Evolutionary conservation across 2,797 vertebrate genomes (phyloP).

Genomic region (Phalloptychus januarius): DNA sequence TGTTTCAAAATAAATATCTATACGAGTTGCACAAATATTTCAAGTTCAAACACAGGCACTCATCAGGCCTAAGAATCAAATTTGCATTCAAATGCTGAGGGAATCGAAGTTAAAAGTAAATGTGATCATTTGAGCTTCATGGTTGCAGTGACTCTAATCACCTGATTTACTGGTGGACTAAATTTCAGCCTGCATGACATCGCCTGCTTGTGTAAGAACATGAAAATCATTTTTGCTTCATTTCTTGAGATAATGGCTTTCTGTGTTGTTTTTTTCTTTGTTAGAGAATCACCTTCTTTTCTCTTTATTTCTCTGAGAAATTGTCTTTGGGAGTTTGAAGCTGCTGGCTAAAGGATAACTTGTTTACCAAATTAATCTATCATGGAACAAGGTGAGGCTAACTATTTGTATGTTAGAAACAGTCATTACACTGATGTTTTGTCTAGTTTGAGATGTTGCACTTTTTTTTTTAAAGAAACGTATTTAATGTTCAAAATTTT

Average conservation of each 20-base stretch:
- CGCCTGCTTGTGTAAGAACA: slow-evolving; percentile 61
- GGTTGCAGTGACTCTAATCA: slow-evolving; percentile 53
- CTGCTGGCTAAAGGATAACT: slow-evolving; percentile 6
- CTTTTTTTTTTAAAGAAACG: not conserved
- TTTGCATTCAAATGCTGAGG: not conserved
- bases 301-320: not conserved
- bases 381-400: slow-evolving; percentile 8
- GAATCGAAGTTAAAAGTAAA: not conserved
- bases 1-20: not conserved
- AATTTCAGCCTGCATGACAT: slow-evolving; percentile 65
- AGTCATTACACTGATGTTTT: not conserved
- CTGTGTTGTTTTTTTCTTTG: slow-evolving; percentile 37
- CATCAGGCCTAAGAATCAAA: not conserved
- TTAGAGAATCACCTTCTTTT: slow-evolving; percentile 9
- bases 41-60: not conserved
- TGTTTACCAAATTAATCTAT: slow-evolving; percentile 29
- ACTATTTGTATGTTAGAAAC: too few relatives aligned
- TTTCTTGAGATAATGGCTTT: slow-evolving; percentile 78
- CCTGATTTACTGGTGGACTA: slow-evolving; percentile 69
- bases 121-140: slow-evolving; percentile 31
- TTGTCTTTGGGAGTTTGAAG: not conserved
- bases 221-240: slow-evolving; percentile 61
- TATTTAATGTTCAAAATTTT: not conserved
- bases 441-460: not conserved
- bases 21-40: not conserved